Evolutionary conservation across 2,113 vertebrate genomes (phyloP).

Genomic region (Prinia subflava): DNA sequence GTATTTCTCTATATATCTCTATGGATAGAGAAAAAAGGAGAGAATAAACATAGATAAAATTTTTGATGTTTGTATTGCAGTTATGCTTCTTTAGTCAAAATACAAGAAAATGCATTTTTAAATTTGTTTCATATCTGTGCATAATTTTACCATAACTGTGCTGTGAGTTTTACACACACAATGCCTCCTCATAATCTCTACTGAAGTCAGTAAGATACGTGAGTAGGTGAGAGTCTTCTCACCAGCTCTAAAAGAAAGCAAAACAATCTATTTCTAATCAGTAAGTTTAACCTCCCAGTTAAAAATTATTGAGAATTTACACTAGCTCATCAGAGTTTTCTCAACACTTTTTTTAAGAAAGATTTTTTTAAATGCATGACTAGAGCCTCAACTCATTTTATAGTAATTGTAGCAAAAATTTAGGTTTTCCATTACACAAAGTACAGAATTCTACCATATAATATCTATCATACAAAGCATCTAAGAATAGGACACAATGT

Average conservation of each 20-base stretch:
- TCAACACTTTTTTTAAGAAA: not conserved
- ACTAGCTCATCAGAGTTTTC: not conserved
- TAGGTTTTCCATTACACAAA: not conserved
- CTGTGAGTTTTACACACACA: not conserved
- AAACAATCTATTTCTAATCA: not conserved
- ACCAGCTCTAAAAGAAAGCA: not conserved
- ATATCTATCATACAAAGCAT: not conserved
- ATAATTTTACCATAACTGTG: not conserved
- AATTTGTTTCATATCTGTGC: not conserved
- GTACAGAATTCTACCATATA: not conserved
- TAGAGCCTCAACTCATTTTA: not conserved
- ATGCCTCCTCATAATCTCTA: not conserved
- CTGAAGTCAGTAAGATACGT: not conserved
- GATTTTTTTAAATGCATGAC: not conserved
- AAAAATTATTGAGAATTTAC: not conserved
- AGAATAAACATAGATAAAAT: not conserved
- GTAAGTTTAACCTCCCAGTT: not conserved
- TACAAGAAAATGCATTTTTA: not conserved
- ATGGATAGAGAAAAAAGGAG: not conserved
- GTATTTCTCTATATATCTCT: not conserved
- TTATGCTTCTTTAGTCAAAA: not conserved
- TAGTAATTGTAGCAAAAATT: not conserved
- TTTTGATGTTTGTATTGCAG: not conserved
- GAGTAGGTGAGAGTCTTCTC: not conserved
- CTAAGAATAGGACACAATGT: not conserved